Evolutionary conservation across 1,140 invertebrate genomes (phyloP), one percentile per base, ranked within the genome.

Genomic region (Drosophila orena): DNA sequence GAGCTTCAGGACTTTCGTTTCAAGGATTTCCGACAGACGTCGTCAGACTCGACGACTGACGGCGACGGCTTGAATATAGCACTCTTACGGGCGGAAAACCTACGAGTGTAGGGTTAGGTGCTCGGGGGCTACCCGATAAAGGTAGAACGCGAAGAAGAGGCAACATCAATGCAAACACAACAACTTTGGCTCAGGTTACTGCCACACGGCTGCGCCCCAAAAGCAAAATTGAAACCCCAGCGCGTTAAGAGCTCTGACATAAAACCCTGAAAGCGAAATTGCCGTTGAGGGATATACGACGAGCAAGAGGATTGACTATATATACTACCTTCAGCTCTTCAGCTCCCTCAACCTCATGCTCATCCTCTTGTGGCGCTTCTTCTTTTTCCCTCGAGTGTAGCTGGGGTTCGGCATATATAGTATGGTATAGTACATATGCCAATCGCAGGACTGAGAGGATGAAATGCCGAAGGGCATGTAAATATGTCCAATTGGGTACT

Each of bases 21-120:
- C 83, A 86, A 86, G 83, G 83, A 86, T 86, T 86, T 86, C 83
- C 83, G 83, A 88, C 83, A 79, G 70, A 88, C 84, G 79, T 68
- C 81, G 68, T 85, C 81, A 65, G 75, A 62, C 60, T 75, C 64
- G 53, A 58, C 64, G 53, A 58, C 75, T 74, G 65, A 71, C 65
- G 65, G 40, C 60, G 65, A 71, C 60, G 65, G 44, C 60, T 77
- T 59, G 60, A 80, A 65, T 84, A 71, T 75, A 60, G 60, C 70
- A 35, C 66, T 66, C 44, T 55, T 50, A 61, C 46, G 44, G 59
- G 64, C 75, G 74, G 83, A 86, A 86, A 79, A 81, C 83, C 83
- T 79, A 86, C 79, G 62, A 86, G 62, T 83, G 83, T 88, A 78
- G 72, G 72, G 68, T 74, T 78, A 88, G 81, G 54, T 59, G 52